Conservation (phyloP, 1,140 invertebrate species). For the Chrysomallon squamiferum region DNA sequence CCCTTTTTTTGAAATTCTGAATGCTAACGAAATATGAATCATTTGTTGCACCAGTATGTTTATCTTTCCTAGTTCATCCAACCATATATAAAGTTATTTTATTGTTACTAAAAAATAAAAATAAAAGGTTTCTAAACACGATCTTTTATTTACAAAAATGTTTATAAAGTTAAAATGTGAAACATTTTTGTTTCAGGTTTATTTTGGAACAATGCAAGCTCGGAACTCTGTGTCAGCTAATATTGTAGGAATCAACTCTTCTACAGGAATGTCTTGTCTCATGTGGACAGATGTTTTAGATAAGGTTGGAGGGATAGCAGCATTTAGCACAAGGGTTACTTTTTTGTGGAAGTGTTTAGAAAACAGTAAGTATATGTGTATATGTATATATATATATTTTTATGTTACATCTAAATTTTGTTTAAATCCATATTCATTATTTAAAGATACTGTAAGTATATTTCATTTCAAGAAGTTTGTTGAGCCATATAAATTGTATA, state of each 20-base stretch:
- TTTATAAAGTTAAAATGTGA: too few species aligned
- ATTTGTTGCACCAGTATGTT: too few species aligned
- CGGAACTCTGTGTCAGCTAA: conserved; percentile 94
- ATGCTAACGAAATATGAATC: too few species aligned
- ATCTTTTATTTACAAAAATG: too few species aligned
- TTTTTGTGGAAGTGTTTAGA: conserved; percentile 91
- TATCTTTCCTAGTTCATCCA: too few species aligned
- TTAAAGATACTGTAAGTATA: background rate
- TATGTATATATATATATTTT: background rate
- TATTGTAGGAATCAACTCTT: conserved; percentile 91
- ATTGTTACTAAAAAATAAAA: too few species aligned
- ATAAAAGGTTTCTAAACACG: too few species aligned
- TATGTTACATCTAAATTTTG: background rate
- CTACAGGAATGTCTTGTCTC: conserved; percentile 98
- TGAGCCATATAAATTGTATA: too few species aligned
- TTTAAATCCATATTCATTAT: background rate
- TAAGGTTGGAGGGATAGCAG: conserved; percentile 87
- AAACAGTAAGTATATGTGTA: conserved; percentile 67
- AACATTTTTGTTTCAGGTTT: conserved; percentile 77
- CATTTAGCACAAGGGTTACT: conserved; percentile 96
- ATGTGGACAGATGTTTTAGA: conserved; percentile 90
- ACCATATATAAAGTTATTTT: too few species aligned
- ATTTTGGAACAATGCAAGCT: conserved; percentile 97
- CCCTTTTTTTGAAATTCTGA: too few species aligned
- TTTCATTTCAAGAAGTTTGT: too few species aligned